Evolutionary conservation across 2,113 vertebrate genomes (phyloP).

Genomic region (Oceanodroma tethys): DNA sequence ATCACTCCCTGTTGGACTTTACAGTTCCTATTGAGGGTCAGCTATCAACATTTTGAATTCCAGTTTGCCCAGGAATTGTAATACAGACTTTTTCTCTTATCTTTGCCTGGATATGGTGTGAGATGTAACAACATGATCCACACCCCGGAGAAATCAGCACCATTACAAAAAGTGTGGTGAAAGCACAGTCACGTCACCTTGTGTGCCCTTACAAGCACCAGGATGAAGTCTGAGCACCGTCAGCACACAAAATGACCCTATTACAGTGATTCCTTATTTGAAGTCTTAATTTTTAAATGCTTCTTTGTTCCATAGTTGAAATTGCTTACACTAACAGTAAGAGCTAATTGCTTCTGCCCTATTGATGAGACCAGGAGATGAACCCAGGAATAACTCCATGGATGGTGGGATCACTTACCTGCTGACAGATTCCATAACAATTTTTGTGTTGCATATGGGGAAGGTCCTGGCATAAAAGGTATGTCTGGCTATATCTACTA

Average conservation of each 20-base stretch:
- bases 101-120: not conserved
- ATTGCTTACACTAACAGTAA: not conserved
- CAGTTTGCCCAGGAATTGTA: not conserved
- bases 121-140: not conserved
- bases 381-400: not conserved
- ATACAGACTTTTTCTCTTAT: not conserved
- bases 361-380: not conserved
- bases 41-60: not conserved
- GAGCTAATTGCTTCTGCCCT: not conserved
- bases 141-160: not conserved
- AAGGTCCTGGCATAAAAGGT: not conserved
- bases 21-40: not conserved
- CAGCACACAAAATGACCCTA: not conserved
- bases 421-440: not conserved
- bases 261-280: not conserved
- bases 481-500: not conserved
- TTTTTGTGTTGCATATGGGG: not conserved
- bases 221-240: not conserved
- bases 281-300: not conserved
- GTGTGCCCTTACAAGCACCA: not conserved
- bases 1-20: not conserved
- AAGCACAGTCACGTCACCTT: not conserved
- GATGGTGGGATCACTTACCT: not conserved
- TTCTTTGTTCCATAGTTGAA: not conserved
- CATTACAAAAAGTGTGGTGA: not conserved